These are phyloP conservation scores for Oegoconia quadripuncta DNA, from an alignment of 2,888 invertebrate genomes.

Conservation along the genomic window DNA sequence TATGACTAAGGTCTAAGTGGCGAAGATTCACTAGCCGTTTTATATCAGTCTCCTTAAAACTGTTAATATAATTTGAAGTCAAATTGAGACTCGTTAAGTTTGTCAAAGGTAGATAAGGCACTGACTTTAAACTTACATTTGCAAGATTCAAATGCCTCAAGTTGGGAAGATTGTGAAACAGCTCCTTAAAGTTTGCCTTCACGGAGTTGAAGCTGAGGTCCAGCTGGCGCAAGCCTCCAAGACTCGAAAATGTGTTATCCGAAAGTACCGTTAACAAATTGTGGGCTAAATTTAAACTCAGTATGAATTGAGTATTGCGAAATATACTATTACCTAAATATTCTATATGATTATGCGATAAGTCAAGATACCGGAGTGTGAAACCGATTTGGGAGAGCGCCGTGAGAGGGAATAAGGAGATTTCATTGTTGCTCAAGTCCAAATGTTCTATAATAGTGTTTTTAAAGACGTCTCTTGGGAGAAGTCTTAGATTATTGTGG, in stretches of 20 bases:
- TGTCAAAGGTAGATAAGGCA: conserved; percentile 88
- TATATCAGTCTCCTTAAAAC: conserved; percentile 84
- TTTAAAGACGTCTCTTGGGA: conserved; percentile 88
- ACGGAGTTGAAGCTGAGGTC: conserved; percentile 90
- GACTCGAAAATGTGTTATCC: conserved; percentile 92
- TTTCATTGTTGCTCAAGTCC: conserved; percentile 87
- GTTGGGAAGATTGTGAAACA: conserved; percentile 91
- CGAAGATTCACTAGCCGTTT: conserved; percentile 85
- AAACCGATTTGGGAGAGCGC: conserved; percentile 89
- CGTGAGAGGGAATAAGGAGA: conserved; percentile 88
- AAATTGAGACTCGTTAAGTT: conserved; percentile 89
- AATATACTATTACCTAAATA: conserved; percentile 93
- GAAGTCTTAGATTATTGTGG: conserved; percentile 84
- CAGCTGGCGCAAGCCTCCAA: conserved; percentile 87
- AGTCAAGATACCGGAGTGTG: conserved; percentile 87
- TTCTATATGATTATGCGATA: conserved; percentile 89
- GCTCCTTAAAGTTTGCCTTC: conserved; percentile 91
- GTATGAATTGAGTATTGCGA: conserved; percentile 88
- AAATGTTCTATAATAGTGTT: conserved; percentile 89
- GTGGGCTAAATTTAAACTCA: conserved; percentile 86
- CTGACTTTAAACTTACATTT: conserved; percentile 85
- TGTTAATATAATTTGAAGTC: conserved; percentile 86
- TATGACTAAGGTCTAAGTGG: conserved; percentile 86
- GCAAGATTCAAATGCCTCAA: conserved; percentile 88
- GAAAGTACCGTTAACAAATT: conserved; percentile 92